Base-by-base conservation (phyloP, 1,140 invertebrate genomes). In the Calycopis cecrops region DNA sequence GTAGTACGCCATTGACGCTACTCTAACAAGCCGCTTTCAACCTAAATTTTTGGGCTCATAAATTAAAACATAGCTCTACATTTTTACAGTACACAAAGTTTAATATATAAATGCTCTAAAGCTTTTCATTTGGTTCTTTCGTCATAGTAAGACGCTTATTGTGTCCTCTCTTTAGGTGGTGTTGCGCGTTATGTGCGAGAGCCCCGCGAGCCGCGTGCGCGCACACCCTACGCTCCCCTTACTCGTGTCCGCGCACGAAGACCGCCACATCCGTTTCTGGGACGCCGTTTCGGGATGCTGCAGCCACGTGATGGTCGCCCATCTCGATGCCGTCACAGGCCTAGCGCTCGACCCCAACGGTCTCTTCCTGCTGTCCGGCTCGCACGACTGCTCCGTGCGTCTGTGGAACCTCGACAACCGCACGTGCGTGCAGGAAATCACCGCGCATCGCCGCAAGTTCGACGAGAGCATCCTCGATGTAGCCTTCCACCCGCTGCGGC, bases 331-430 rank as follows among this genome's bases (percentile, higher is more conserved):
- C 59, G 98, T 99, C 57, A 99, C 98, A 62, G 97, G 96, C 86
- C 90, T 99, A 72, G 98, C 98, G 67, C 94, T 99, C 60, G 98
- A 99, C 92, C 97, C 98, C 54, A 97, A 99, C 90, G 98, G 98
- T 44, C 90, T 99, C 63, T 99, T 99, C 91, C 92, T 99, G 78
- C 91, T 99, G 63, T 99, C 98, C 79, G 98, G 98, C 73, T 92
- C 91, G 88, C 98, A 99, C 89, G 98, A 99, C 88, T 99, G 98
- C 91, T 99, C 97, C 84, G 97, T 99, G 89, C 92, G 98, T 84
- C 92, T 99, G 73, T 99, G 98, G 98, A 98, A 99, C 90, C 93
- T 99, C 88, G 98, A 99, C 88, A 98, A 96, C 89, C 98, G 98
- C 88, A 98, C 97, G 52, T 99, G 98, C 91, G 96, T 99, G 66